phyloP scores from a whole-genome alignment of 2,888 invertebrate genomes.

The Gandaritis pyraliata region DNA sequence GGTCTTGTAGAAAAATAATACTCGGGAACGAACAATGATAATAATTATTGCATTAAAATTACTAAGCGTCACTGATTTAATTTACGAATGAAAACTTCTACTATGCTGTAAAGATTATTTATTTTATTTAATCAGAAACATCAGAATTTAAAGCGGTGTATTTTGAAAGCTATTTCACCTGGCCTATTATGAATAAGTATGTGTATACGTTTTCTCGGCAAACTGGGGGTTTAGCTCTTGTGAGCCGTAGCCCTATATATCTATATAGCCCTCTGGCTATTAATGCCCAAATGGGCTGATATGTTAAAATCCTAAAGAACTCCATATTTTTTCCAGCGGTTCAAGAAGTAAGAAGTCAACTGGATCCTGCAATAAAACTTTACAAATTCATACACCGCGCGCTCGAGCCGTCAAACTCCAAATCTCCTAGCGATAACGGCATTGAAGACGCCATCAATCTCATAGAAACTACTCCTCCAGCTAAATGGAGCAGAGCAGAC shows the following conservation, averaged over 20 bases:
- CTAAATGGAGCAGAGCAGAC: constrained; percentile 83
- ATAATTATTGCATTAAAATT: neutral
- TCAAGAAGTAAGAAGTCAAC: constrained; percentile 86
- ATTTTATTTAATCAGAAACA: too few relatives aligned
- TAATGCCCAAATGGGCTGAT: too few relatives aligned
- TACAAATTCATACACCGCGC: constrained; percentile 84
- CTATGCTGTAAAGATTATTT: neutral
- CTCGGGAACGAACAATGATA: neutral
- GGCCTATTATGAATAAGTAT: too few relatives aligned
- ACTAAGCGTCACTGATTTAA: neutral
- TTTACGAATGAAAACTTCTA: neutral
- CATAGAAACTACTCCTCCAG: constrained; percentile 82
- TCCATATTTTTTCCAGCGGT: constrained; percentile 85
- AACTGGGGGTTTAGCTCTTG: too few relatives aligned
- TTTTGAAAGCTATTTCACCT: too few relatives aligned
- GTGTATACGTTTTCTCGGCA: too few relatives aligned
- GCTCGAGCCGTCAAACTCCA: constrained; percentile 51
- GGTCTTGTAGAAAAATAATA: neutral
- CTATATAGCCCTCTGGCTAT: too few relatives aligned
- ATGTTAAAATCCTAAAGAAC: too few relatives aligned
- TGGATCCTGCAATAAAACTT: constrained; percentile 87
- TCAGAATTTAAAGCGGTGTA: too few relatives aligned
- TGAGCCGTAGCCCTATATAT: too few relatives aligned
- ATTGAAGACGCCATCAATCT: constrained; percentile 85
- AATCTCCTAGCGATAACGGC: constrained; percentile 59